Evolutionary conservation across 2,113 vertebrate genomes (phyloP).

Genomic region (Paratilapia polleni): DNA sequence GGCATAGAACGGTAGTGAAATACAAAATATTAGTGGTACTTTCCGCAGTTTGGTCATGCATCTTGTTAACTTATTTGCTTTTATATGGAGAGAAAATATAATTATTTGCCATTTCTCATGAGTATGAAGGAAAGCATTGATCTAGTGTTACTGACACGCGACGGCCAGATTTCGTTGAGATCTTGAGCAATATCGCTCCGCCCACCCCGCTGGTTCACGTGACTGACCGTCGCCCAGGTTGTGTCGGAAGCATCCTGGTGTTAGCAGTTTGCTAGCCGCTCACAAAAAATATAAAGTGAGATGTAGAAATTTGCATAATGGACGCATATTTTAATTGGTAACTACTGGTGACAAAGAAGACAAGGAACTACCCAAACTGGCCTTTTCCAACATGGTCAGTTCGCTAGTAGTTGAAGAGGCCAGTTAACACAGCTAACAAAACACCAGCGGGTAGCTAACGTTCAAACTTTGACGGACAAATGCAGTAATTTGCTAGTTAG

Average conservation of each 20-base stretch:
- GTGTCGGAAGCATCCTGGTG: constrained; percentile 72
- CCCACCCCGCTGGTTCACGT: constrained; percentile 58
- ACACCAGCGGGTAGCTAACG: constrained; percentile 61
- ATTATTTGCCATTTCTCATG: background rate
- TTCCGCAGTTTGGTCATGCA: too few relatives aligned
- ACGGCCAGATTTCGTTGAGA: background rate
- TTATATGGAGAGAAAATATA: too few relatives aligned
- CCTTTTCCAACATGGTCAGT: constrained; percentile 1
- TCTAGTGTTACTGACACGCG: background rate
- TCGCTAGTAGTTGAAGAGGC: constrained; percentile 12
- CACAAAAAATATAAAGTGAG: constrained; percentile 19
- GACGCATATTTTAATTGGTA: background rate
- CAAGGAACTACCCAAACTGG: background rate
- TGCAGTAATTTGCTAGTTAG: constrained; percentile 34
- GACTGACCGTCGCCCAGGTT: constrained; percentile 74
- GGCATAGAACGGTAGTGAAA: background rate
- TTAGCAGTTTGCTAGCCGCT: constrained; percentile 55
- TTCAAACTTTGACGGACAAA: constrained; percentile 73
- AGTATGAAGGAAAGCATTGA: background rate
- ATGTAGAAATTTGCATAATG: constrained; percentile 16
- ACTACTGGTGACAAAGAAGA: constrained; percentile 25
- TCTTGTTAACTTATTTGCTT: too few relatives aligned
- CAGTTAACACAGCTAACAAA: constrained; percentile 50
- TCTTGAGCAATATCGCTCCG: constrained; percentile 31
- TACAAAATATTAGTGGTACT: too few relatives aligned